Base-by-base conservation (phyloP, 2,113 vertebrate genomes). In the Cinclus mexicanus region DNA sequence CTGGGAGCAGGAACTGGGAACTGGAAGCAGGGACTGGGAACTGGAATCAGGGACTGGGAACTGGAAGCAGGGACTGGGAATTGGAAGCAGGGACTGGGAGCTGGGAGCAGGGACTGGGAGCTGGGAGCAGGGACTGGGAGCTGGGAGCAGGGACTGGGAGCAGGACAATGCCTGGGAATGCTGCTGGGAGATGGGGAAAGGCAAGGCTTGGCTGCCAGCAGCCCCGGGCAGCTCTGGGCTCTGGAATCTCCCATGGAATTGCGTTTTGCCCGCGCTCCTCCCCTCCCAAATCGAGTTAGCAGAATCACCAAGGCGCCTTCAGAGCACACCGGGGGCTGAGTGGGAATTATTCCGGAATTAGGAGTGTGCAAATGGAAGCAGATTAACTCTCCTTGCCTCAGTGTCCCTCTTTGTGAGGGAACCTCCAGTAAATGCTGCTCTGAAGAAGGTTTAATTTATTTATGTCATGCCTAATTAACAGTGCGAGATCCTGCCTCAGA, bases 321-420 rank as follows among this genome's bases (percentile, higher is more conserved):
- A 24, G 52, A 74, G 86, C 76, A 0, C 6, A 3, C 16, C 16
- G 35, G 50, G 21, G 15, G 9, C 55, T 71, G 80, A 52, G 9
- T 3, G 46, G 55, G 81, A 77, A 37, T 85, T 42, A 14, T 11
- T 63, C 28, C 21, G 39, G 75, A 26, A 7, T 19, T 13, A 57
- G 78, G 50, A 16, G 79, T 39, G 87, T 67, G 82, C n/a, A 50
- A 85, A 50, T 47, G 91, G 29, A 52, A 83, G 82, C 4, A 26
- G 85, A 80, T 88, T 55, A 83, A 24, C 85, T 88, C 82, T 44
- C 81, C 72, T 61, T 93, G 93, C 96, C 94, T 95, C 93, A 61
- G 76, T 81, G 76, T 96, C 69, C 92, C 88, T 47, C 9, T 63
- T 77, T 78, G 85, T 47, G 71, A n/a, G 39, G 14, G 2, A 44